These are phyloP conservation scores for Pyrrhia umbra DNA, from an alignment of 2,888 invertebrate genomes.

Conservation along the genomic window DNA sequence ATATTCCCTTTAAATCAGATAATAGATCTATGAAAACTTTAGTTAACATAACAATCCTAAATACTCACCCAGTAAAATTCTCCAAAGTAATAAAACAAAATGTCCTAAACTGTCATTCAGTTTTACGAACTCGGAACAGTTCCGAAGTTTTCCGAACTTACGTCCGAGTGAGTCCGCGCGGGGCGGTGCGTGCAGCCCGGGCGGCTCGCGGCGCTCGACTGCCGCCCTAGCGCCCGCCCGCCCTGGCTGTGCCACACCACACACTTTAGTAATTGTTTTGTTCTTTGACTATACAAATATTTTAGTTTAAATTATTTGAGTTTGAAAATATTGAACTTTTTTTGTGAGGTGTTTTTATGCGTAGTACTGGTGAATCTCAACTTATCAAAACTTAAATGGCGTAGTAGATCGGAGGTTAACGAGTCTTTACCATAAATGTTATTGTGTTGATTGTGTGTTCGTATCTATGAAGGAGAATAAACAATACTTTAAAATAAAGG, in stretches of 20 bases:
- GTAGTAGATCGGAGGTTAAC: no score
- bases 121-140: conserved; percentile 22
- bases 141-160: conserved; percentile 58
- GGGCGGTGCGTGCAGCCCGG: conserved; percentile 44
- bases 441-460: no score
- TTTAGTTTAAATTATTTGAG: conserved; percentile 9
- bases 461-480: no score
- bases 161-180: neutral
- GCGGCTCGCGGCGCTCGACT: conserved; percentile 61
- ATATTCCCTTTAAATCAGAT: no score
- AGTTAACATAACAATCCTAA: neutral
- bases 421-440: no score
- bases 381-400: no score
- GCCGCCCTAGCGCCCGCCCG: conserved; percentile 51
- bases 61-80: conserved; percentile 40
- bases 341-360: no score
- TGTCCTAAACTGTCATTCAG: conserved; percentile 14
- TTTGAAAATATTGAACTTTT: no score
- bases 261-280: conserved; percentile 20
- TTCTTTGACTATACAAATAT: conserved; percentile 3
- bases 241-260: conserved; percentile 21
- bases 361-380: no score
- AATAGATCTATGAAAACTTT: no score
- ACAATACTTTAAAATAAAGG: no score
- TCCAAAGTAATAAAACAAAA: conserved; percentile 19